Evolutionary conservation across 2,113 vertebrate genomes (phyloP).

Genomic region (Hippopotamus amphibius): DNA sequence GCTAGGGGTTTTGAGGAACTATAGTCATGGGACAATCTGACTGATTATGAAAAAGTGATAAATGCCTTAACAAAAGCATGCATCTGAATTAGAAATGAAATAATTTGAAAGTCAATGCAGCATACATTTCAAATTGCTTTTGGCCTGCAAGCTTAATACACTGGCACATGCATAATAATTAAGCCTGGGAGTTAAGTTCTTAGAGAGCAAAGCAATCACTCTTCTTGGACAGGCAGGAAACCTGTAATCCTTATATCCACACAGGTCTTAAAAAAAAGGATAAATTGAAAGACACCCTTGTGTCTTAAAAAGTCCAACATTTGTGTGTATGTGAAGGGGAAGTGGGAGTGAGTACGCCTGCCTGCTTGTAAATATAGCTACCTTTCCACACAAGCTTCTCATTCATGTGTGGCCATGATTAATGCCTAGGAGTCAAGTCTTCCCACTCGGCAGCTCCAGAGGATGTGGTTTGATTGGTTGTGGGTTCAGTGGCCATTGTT

Average conservation of each 20-base stretch:
- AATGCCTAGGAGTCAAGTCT: background rate
- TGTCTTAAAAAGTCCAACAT: slow-evolving; percentile 43
- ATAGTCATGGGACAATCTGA: slow-evolving; percentile 18
- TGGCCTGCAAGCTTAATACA: slow-evolving; percentile 65
- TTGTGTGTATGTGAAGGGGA: background rate
- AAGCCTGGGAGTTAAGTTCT: slow-evolving; percentile 73
- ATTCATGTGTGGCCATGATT: slow-evolving; percentile 48
- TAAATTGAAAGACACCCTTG: slow-evolving; percentile 62
- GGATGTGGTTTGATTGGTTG: background rate
- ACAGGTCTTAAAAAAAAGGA: background rate
- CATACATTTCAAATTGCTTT: slow-evolving; percentile 74
- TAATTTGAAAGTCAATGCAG: slow-evolving; percentile 75
- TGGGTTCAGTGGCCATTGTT: slow-evolving; percentile 3
- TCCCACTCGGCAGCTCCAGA: background rate
- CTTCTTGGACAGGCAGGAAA: slow-evolving; percentile 70
- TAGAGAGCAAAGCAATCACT: slow-evolving; percentile 72
- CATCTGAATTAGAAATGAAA: slow-evolving; percentile 76
- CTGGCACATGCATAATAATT: slow-evolving; percentile 70
- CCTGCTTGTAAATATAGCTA: slow-evolving; percentile 4
- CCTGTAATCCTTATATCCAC: slow-evolving; percentile 68
- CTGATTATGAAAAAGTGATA: slow-evolving; percentile 64
- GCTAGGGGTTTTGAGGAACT: background rate
- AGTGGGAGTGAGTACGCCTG: background rate
- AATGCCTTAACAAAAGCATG: slow-evolving; percentile 62
- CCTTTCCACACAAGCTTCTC: slow-evolving; percentile 16